Evolutionary conservation across 2,888 invertebrate species (phyloP).

Genomic region (Monoplex corrugatus): DNA sequence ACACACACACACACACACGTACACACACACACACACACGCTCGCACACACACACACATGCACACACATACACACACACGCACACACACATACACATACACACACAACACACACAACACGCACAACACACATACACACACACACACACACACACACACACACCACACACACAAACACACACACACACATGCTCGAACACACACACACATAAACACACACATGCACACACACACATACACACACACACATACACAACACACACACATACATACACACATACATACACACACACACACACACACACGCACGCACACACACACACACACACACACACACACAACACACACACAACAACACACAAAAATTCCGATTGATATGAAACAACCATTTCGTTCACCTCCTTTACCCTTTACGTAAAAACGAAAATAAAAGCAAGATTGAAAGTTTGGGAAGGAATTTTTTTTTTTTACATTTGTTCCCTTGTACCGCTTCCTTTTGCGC

Average conservation of each 20-base stretch:
- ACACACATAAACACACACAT: neutral
- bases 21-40: conserved; percentile 1
- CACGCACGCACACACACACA: neutral
- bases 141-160: neutral
- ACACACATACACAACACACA: neutral
- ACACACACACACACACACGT: neutral
- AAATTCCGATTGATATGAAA: no score
- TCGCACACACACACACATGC: neutral
- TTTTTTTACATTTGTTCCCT: no score
- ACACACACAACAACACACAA: no score
- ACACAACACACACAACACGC: neutral
- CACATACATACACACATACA: no score
- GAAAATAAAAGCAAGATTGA: no score
- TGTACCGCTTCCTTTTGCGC: no score
- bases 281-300: conserved; percentile 1
- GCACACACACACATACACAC: neutral
- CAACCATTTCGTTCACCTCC: no score
- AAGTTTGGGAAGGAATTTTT: no score
- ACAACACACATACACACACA: neutral
- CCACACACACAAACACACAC: no score
- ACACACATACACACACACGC: neutral
- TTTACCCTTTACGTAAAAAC: no score
- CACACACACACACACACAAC: no score
- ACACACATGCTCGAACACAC: neutral
- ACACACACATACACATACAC: no score